Base-by-base conservation (phyloP, 2,797 vertebrate genomes). In the Lepus oiostolus region DNA sequence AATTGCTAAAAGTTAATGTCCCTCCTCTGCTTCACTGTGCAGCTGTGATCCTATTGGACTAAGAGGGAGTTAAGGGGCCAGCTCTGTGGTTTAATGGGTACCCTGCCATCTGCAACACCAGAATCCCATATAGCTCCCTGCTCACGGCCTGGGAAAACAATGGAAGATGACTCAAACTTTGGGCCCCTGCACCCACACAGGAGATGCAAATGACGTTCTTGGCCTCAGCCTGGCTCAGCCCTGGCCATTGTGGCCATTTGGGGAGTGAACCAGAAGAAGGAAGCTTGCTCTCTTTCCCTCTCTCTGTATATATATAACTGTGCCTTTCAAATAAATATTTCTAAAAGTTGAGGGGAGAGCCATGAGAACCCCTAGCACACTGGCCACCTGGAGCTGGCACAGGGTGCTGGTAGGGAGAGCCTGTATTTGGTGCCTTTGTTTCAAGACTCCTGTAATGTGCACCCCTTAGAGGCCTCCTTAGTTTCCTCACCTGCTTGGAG, bases 301-400 rank as follows among this genome's bases (percentile, higher is more conserved):
- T 1, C 42, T 47, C 42, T 47, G 42, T 47, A 47, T 47, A 47
- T 47, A 47, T 47, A 47, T 47, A 47, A 47, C 42, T 47, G 8
- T 47, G 42, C 42, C 42, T 47, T 47, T 47, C 42, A 47, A 47
- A 42, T 42, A 42, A 42, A 47, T 47, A 47, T 47, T 47, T 32
- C 28, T n/a, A 32, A 63, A 42, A 17, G 71, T 2, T 5, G 9
- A 35, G 10, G 9, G 4, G 47, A 68, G 12, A 14, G 26, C 35
- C 0, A 3, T 3, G 7, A 52, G 10, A 14, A 2, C 4, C 19
- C 71, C 65, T 28, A 9, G 32, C 35, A 70, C 58, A 19, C 47
- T 10, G 28, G 35, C 81, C 30, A 2, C 65, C 4, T 0, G 0
- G 30, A 22, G 21, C 50, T 3, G n/a, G 28, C 47, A 14, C 1